phyloP scores from a whole-genome alignment of 53 echinoderm and acorn worm genomes.

The Pentamera pediparva region DNA sequence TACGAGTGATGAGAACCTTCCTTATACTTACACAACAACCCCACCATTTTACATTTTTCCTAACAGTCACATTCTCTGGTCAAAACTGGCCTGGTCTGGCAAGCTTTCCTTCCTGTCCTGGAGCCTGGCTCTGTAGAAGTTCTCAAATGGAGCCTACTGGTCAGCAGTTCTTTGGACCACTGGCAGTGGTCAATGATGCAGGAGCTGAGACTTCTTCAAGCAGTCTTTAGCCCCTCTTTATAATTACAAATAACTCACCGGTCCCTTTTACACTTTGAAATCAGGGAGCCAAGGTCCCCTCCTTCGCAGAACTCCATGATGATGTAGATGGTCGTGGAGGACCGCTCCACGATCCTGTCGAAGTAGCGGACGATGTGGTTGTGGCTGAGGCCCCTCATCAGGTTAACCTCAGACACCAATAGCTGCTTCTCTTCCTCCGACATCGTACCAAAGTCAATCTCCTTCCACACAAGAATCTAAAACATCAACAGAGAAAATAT shows the following conservation, averaged over 20 bases:
- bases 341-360: constrained; percentile 78
- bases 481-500: not conserved
- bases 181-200: too few relatives aligned
- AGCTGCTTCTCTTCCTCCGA: constrained; percentile 86
- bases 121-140: too few relatives aligned
- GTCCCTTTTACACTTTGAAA: constrained; percentile 77
- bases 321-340: constrained; percentile 82
- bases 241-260: too few relatives aligned
- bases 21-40: too few relatives aligned
- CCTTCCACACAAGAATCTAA: constrained; percentile 93
- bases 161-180: too few relatives aligned
- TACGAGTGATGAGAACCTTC: too few relatives aligned
- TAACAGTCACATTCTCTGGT: too few relatives aligned
- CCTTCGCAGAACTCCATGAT: constrained; percentile 99
- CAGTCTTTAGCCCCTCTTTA: too few relatives aligned
- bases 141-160: too few relatives aligned
- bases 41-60: too few relatives aligned
- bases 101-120: too few relatives aligned
- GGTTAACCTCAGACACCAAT: constrained; percentile 95
- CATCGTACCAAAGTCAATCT: constrained; percentile 94
- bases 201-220: not conserved
- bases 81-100: too few relatives aligned
- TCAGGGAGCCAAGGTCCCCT: constrained; percentile 83
- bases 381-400: constrained; percentile 80
- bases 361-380: constrained; percentile 94